Conservation (phyloP, 2,888 invertebrate species). For the Schrankia costaestrigalis region DNA sequence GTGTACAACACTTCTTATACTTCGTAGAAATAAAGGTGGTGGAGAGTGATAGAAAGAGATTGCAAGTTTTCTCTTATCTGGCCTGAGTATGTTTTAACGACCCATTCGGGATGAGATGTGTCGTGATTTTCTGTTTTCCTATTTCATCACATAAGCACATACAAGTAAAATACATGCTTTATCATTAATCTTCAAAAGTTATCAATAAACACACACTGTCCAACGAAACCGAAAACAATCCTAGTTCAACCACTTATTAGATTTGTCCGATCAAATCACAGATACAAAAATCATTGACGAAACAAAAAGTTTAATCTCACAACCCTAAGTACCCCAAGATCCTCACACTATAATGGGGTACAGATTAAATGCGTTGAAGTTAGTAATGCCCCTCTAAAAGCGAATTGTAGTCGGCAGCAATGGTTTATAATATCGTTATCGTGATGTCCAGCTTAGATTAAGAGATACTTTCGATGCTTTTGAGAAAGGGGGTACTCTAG, state of each 20-base stretch:
- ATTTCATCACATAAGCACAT: no score
- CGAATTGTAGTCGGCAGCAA: constrained; percentile 66
- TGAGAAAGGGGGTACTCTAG: constrained; percentile 36
- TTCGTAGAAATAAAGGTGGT: no score
- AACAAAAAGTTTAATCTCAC: constrained; percentile 25
- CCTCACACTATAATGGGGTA: constrained; percentile 55
- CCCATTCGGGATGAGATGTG: no score
- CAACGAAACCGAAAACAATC: constrained; percentile 21
- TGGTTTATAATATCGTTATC: constrained; percentile 72
- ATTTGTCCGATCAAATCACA: constrained; percentile 27
- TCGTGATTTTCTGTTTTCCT: no score
- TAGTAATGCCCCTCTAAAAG: constrained; percentile 70
- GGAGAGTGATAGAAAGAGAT: no score
- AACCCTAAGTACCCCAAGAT: constrained; percentile 39
- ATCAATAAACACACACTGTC: constrained; percentile 11
- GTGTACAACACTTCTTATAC: no score
- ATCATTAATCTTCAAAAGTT: constrained; percentile 3
- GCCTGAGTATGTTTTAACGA: no score
- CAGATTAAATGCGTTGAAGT: constrained; percentile 69
- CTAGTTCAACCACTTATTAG: constrained; percentile 31
- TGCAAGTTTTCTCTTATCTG: no score
- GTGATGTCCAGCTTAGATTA: constrained; percentile 68
- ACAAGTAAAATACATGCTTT: no score
- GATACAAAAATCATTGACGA: constrained; percentile 39
- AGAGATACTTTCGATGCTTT: constrained; percentile 57